These are phyloP conservation scores for Hyppa rectilinea DNA, from an alignment of 2,888 invertebrate species.

Conservation along the genomic window DNA sequence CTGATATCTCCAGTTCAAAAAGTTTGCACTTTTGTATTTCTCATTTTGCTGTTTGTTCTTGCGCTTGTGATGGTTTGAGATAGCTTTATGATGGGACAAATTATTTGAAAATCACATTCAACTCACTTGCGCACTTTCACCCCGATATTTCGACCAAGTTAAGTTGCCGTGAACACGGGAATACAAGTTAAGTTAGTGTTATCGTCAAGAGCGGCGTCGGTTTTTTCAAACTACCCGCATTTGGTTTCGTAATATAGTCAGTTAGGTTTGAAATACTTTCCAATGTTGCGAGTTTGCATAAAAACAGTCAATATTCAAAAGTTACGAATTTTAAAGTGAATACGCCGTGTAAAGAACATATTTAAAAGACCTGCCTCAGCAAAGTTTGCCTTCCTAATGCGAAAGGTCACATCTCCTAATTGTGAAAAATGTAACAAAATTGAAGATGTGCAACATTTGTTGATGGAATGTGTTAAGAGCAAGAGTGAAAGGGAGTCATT, in stretches of 20 bases:
- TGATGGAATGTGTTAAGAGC: no score
- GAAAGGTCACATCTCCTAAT: no score
- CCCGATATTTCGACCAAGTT: not conserved
- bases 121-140: not conserved
- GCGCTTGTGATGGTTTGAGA: conserved; percentile 24
- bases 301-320: not conserved
- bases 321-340: conserved; percentile 2
- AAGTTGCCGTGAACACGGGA: not conserved
- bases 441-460: no score
- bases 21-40: conserved; percentile 69
- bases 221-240: not conserved
- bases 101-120: conserved; percentile 1
- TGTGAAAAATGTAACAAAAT: no score
- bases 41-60: conserved; percentile 60
- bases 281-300: not conserved
- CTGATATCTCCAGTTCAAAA: conserved; percentile 72
- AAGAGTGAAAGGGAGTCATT: no score
- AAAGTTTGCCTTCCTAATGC: no score
- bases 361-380: conserved; percentile 34
- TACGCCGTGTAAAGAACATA: conserved; percentile 25
- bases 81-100: conserved; percentile 20
- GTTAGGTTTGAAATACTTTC: no score
- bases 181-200: not conserved
- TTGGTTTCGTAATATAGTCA: not conserved
- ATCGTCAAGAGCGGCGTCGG: not conserved